Conservation (phyloP, 2,113 vertebrate species). For the Agapornis roseicollis region DNA sequence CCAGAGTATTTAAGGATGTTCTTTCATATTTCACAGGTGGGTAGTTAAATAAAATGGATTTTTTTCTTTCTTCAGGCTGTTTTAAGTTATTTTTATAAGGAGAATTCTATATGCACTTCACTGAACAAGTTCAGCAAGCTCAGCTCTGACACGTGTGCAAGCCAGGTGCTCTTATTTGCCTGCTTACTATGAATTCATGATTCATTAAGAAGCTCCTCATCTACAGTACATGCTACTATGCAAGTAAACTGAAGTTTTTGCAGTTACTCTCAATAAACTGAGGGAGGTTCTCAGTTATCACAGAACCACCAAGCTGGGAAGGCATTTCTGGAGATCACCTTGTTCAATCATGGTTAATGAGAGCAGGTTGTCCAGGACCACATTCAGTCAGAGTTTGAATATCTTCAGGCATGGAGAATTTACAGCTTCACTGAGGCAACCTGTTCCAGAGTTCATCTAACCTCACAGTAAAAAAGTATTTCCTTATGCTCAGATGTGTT, state of each 20-base stretch:
- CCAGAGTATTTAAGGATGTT: constrained; percentile 10
- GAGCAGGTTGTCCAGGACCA: not conserved
- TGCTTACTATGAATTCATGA: not conserved
- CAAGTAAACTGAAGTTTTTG: not conserved
- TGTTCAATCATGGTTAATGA: not conserved
- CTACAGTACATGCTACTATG: not conserved
- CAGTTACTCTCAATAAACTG: not conserved
- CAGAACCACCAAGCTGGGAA: not conserved
- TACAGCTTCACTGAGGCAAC: not conserved
- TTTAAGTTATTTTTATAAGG: constrained; percentile 28
- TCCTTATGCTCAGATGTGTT: not conserved
- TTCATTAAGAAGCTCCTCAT: not conserved
- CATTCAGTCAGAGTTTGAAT: not conserved
- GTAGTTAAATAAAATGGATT: constrained; percentile 32
- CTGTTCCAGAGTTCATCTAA: not conserved
- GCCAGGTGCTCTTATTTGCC: not conserved
- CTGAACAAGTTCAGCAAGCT: not conserved
- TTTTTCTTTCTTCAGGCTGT: constrained; percentile 21
- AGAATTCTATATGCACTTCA: constrained; percentile 17
- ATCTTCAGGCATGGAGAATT: not conserved
- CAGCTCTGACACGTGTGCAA: not conserved
- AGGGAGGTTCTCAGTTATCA: not conserved
- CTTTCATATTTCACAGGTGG: constrained; percentile 39
- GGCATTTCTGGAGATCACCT: not conserved
- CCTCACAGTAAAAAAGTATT: not conserved